Evolutionary conservation across 2,797 vertebrate genomes (phyloP).

Genomic region (Dromococcyx pavoninus): DNA sequence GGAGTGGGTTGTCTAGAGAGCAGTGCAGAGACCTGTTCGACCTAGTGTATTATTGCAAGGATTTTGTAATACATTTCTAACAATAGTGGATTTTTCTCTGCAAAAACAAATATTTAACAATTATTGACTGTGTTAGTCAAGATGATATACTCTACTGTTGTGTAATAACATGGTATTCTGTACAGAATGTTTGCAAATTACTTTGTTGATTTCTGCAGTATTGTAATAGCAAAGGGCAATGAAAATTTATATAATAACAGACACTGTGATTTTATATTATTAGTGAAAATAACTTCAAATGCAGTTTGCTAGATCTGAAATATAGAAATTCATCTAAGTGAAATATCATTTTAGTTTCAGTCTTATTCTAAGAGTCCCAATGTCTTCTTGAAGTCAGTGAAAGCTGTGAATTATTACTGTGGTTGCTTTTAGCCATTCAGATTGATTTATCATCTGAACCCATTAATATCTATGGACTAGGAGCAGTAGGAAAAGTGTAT

Average conservation of each 20-base stretch:
- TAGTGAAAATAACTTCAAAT: slow-evolving; percentile 20
- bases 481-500: background rate
- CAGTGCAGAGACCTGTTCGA: accelerated
- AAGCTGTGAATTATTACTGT: background rate
- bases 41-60: background rate
- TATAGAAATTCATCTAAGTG: background rate
- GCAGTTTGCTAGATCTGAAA: background rate
- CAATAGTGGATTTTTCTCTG: background rate
- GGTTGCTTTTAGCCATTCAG: background rate
- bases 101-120: slow-evolving; percentile 7
- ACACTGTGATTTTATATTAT: slow-evolving; percentile 2
- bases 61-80: background rate
- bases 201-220: background rate
- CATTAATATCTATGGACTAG: background rate
- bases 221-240: background rate
- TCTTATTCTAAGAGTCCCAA: background rate
- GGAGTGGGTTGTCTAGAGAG: background rate
- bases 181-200: background rate
- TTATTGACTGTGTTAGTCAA: background rate
- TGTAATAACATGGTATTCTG: background rate
- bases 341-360: background rate
- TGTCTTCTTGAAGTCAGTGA: background rate
- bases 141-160: background rate
- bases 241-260: slow-evolving; percentile 2
- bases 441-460: slow-evolving; percentile 1